Evolutionary conservation across 1,140 invertebrate genomes (phyloP).

Genomic region (Ceratina japonica): DNA sequence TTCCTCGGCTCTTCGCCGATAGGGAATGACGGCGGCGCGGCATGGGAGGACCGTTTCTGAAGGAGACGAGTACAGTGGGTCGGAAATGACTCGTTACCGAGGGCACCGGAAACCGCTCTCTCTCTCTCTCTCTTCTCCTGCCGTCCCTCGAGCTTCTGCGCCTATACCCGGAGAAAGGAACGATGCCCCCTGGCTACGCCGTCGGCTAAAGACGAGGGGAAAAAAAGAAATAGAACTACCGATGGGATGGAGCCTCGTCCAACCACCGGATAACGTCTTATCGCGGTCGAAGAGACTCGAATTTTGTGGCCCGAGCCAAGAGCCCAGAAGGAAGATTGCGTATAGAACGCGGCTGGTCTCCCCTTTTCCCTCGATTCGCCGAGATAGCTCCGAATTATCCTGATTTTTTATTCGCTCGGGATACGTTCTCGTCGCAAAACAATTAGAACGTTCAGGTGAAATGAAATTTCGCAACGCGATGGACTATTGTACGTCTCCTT

Average conservation of each 20-base stretch:
- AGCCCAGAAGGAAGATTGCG: conserved; percentile 13
- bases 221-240: conserved; percentile 3
- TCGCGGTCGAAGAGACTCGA: conserved; percentile 33
- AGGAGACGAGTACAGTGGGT: conserved; percentile 56
- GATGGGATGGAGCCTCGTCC: conserved; percentile 8
- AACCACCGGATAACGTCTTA: conserved; percentile 39
- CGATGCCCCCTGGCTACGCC: conserved; percentile 36
- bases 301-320: conserved; percentile 6
- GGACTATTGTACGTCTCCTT: too few relatives aligned
- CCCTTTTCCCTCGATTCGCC: background rate
- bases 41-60: conserved; percentile 39
- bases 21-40: background rate
- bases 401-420: too few relatives aligned
- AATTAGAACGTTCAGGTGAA: too few relatives aligned
- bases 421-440: too few relatives aligned
- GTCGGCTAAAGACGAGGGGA: background rate
- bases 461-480: too few relatives aligned
- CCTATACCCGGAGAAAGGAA: conserved; percentile 15
- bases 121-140: conserved; percentile 66
- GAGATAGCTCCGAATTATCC: too few relatives aligned
- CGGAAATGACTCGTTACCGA: conserved; percentile 76
- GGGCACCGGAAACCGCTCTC: conserved; percentile 73
- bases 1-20: conserved; percentile 21
- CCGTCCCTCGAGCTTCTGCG: conserved; percentile 25
- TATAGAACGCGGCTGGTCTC: background rate